phyloP scores from a whole-genome alignment of 2,797 vertebrate species.

The Danio jaintianensis region DNA sequence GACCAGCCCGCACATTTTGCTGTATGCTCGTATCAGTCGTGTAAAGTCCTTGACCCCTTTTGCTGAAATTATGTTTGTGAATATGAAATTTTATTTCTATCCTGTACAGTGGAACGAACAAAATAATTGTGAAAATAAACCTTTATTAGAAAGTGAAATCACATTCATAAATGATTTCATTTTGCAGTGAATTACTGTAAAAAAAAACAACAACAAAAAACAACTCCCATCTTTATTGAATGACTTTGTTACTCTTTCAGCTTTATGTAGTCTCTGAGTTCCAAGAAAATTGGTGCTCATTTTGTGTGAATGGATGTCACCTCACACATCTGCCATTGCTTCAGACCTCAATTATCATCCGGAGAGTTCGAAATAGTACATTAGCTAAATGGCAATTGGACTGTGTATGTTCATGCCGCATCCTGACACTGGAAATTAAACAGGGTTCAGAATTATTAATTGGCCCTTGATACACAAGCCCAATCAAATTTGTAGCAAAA shows the following conservation, averaged over 20 bases:
- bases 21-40: background rate
- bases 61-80: slow-evolving; percentile 38
- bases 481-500: slow-evolving; percentile 94
- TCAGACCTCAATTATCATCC: slow-evolving; percentile 80
- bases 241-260: slow-evolving; percentile 50
- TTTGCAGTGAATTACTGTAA: slow-evolving; percentile 45
- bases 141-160: slow-evolving; percentile 43
- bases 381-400: slow-evolving; percentile 77
- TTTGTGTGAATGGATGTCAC: slow-evolving; percentile 47
- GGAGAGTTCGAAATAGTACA: slow-evolving; percentile 71
- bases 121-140: slow-evolving; percentile 49
- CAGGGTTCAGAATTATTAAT: slow-evolving; percentile 86
- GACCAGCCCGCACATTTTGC: slow-evolving; percentile 29
- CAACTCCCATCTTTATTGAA: slow-evolving; percentile 28
- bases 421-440: slow-evolving; percentile 79
- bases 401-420: slow-evolving; percentile 76
- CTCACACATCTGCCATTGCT: slow-evolving; percentile 65
- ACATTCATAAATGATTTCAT: slow-evolving; percentile 39
- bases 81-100: slow-evolving; percentile 34
- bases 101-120: background rate
- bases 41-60: slow-evolving; percentile 24
- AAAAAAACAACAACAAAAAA: too few relatives aligned
- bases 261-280: slow-evolving; percentile 33
- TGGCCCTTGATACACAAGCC: slow-evolving; percentile 88
- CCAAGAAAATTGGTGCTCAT: slow-evolving; percentile 56